A percentile compares a stretch with the other conserved stretches of the same genome.
phyloP scores from a whole-genome alignment of 2,888 invertebrate species.

The Cybosia mesomella region DNA sequence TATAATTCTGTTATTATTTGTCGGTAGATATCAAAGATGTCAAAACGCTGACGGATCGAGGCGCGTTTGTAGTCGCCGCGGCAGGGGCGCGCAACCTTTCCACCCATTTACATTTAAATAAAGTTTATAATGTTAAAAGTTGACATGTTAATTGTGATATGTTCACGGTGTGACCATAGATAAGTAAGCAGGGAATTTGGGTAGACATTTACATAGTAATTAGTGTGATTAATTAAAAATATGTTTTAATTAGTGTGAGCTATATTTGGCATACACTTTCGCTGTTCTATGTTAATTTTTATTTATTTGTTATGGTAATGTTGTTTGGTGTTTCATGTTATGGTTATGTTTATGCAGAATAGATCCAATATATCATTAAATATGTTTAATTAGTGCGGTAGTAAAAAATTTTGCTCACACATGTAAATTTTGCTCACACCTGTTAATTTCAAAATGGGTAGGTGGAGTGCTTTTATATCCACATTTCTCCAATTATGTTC shows the following conservation, averaged over 20 bases:
- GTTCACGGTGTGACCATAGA: constrained; percentile 29
- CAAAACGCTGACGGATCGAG: constrained; percentile 77
- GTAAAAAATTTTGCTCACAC: background rate
- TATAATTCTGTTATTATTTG: constrained; percentile 78
- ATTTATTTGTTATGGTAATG: constrained; percentile 19
- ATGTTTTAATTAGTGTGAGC: constrained; percentile 23
- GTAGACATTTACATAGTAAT: constrained; percentile 31
- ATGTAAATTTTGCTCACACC: background rate
- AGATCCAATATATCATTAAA: background rate
- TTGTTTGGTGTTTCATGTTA: constrained; percentile 1
- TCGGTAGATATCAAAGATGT: constrained; percentile 84
- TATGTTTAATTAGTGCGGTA: background rate
- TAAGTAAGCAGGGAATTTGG: constrained; percentile 27
- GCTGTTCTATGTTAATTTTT: constrained; percentile 20
- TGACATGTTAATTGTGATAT: constrained; percentile 63
- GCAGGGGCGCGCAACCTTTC: constrained; percentile 69
- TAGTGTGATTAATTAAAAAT: constrained; percentile 21
- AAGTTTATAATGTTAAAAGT: constrained; percentile 54
- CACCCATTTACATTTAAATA: constrained; percentile 75
- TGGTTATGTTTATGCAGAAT: background rate
- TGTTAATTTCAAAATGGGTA: background rate
- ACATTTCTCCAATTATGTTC: background rate
- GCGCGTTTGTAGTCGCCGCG: constrained; percentile 72
- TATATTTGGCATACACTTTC: constrained; percentile 18
- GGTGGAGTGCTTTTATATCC: background rate